A percentile compares a stretch with the other conserved stretches of the same genome.
phyloP scores from a whole-genome alignment of 35 echinoderm and acorn worm genomes.

The Patiria miniata region DNA sequence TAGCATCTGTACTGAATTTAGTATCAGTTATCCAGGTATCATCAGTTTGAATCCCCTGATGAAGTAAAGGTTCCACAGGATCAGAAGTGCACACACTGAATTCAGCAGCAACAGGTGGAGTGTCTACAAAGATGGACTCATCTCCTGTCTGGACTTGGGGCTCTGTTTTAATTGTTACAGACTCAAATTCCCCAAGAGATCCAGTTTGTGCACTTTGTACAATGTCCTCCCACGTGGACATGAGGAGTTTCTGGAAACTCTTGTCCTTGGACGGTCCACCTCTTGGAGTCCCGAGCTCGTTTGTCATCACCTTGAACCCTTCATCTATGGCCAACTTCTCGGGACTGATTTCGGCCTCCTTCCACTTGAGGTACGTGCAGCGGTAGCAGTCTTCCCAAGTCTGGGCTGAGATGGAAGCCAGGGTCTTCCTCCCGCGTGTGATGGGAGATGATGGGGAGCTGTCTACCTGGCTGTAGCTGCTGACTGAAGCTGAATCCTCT shows the following conservation, averaged over 20 bases:
- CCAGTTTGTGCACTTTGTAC: neutral
- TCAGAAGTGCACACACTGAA: neutral
- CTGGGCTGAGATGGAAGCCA: slow-evolving; percentile 4
- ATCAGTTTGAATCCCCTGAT: neutral
- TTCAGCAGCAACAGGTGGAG: slow-evolving; percentile 1
- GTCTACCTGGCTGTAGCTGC: neutral
- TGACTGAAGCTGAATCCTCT: neutral
- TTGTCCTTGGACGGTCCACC: neutral
- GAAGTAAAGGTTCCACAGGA: too few species aligned
- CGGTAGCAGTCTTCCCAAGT: slow-evolving; percentile 18
- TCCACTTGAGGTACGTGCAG: slow-evolving; percentile 15
- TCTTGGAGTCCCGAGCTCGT: slow-evolving; percentile 15
- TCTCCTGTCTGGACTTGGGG: neutral
- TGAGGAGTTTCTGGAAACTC: neutral
- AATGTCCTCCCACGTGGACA: slow-evolving; percentile 14
- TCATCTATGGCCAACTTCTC: neutral
- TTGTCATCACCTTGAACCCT: slow-evolving; percentile 17
- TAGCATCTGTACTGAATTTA: too few species aligned
- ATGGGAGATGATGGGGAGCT: neutral
- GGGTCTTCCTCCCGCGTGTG: neutral
- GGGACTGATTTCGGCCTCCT: neutral
- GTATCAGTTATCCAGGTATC: neutral
- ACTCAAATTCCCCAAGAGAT: too few species aligned
- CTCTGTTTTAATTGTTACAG: neutral
- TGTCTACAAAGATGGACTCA: neutral